These are phyloP conservation scores for Rhinophrynus dorsalis DNA, from an alignment of 2,797 vertebrate genomes.

Conservation along the genomic window DNA sequence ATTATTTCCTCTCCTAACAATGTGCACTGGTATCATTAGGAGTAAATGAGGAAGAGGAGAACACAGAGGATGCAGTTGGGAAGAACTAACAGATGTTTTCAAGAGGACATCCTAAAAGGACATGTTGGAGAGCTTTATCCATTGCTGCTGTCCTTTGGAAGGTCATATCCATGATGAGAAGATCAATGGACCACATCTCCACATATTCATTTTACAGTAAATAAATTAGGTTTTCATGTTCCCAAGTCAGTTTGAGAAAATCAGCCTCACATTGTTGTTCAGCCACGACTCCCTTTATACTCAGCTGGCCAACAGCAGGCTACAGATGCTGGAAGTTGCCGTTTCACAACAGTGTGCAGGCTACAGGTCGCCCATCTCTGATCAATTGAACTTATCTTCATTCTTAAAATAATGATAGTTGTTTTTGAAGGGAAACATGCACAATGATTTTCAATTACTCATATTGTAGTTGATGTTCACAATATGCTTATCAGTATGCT, in stretches of 20 bases:
- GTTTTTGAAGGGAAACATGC: background rate
- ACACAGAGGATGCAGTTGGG: background rate
- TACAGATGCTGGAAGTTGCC: no score
- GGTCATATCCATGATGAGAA: background rate
- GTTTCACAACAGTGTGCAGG: no score
- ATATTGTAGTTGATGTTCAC: constrained; percentile 1
- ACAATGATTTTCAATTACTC: background rate
- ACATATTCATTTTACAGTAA: no score
- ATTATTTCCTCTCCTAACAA: constrained; percentile 5
- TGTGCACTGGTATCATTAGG: constrained; percentile 18
- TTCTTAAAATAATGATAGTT: no score
- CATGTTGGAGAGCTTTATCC: background rate
- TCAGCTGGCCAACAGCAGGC: no score
- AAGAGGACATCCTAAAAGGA: background rate
- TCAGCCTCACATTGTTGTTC: no score
- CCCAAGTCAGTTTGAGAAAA: no score
- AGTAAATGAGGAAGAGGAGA: background rate
- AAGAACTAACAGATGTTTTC: background rate
- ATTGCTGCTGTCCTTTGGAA: background rate
- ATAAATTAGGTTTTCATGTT: no score
- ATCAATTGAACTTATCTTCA: no score
- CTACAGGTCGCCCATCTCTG: no score
- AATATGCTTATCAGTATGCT: background rate
- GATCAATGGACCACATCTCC: no score
- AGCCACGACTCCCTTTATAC: no score